Evolutionary conservation across 2,113 vertebrate species (phyloP).

Genomic region (Narcine bancroftii): DNA sequence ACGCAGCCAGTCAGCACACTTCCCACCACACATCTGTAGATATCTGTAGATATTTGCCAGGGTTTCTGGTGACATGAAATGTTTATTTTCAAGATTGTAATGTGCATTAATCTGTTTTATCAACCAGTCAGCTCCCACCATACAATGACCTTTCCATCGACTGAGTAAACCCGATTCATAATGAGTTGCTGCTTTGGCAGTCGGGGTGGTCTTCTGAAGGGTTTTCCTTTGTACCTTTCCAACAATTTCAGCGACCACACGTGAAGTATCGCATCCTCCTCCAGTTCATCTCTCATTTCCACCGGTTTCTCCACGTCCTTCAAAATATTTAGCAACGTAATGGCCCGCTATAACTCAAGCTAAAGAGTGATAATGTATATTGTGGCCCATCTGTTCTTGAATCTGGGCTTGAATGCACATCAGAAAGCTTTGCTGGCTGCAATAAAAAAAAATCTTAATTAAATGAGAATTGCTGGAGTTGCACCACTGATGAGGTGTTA

Average conservation of each 20-base stretch:
- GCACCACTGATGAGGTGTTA: neutral
- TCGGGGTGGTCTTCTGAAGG: neutral
- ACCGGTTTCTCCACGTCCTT: neutral
- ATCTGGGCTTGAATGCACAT: neutral
- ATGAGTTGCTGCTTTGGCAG: neutral
- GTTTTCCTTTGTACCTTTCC: neutral
- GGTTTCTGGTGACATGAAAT: no score
- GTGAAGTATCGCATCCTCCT: neutral
- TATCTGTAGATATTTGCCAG: no score
- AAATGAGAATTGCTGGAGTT: neutral
- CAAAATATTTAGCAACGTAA: neutral
- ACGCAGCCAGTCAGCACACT: no score
- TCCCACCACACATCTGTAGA: no score
- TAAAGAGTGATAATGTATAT: neutral
- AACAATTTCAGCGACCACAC: neutral
- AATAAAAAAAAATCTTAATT: neutral
- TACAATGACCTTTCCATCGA: neutral
- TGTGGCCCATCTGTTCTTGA: neutral
- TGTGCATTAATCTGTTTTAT: slow-evolving; percentile 4
- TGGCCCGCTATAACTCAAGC: neutral
- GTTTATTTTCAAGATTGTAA: neutral
- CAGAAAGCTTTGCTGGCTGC: neutral
- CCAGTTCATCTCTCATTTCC: neutral
- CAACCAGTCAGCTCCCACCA: neutral
- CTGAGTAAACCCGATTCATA: neutral